Evolutionary conservation across 2,113 vertebrate genomes (phyloP).

Genomic region (Pterophyllum scalare): DNA sequence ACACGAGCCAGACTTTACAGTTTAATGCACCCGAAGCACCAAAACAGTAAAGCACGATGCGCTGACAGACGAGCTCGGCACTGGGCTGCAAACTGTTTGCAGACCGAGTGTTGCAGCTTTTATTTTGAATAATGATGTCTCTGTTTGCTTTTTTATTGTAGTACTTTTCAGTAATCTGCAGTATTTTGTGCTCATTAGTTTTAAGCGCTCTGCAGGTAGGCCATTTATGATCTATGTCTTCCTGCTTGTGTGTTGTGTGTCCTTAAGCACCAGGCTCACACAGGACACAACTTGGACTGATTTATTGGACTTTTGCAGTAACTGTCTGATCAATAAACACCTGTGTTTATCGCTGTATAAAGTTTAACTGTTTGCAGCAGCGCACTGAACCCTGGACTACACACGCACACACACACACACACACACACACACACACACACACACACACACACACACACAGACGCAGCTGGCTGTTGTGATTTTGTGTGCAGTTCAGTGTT

Average conservation of each 20-base stretch:
- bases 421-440: neutral
- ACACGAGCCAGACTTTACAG: neutral
- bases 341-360: slow-evolving; percentile 58
- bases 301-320: neutral
- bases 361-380: slow-evolving; percentile 55
- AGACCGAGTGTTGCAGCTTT: neutral
- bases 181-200: neutral
- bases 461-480: neutral
- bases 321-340: neutral
- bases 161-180: neutral
- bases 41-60: neutral
- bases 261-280: neutral
- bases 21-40: neutral
- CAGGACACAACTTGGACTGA: neutral
- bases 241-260: neutral
- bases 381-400: slow-evolving; percentile 66
- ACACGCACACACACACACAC: neutral
- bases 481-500: slow-evolving; percentile 30
- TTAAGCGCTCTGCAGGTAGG: neutral
- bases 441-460: accelerated
- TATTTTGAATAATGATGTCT: neutral
- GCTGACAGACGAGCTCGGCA: neutral
- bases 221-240: neutral
- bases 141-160: neutral
- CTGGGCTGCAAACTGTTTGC: neutral